phyloP scores from a whole-genome alignment of 1,140 invertebrate species.

The Lethocerus indicus region DNA sequence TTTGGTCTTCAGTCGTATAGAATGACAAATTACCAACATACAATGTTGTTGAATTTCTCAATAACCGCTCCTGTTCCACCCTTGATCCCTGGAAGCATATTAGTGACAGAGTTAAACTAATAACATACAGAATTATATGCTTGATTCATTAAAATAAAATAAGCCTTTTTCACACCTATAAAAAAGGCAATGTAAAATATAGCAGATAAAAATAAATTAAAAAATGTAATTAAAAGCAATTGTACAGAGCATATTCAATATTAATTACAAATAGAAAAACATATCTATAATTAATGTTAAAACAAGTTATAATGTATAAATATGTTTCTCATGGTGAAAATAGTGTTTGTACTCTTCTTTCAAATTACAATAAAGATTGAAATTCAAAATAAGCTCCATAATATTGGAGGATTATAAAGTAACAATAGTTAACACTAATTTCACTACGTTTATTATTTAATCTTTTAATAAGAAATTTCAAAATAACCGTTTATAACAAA shows the following conservation, averaged over 20 bases:
- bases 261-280: not conserved
- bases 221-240: not conserved
- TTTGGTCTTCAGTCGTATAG: slow-evolving; percentile 98
- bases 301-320: too few species aligned
- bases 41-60: slow-evolving; percentile 62
- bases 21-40: slow-evolving; percentile 98
- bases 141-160: not conserved
- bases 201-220: slow-evolving; percentile 4
- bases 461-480: too few species aligned
- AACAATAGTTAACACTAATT: too few species aligned
- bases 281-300: too few species aligned
- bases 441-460: too few species aligned
- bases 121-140: not conserved
- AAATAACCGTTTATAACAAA: too few species aligned
- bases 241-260: not conserved
- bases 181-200: not conserved
- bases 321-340: too few species aligned
- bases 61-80: slow-evolving; percentile 72
- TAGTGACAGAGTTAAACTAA: not conserved
- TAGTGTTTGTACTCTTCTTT: too few species aligned
- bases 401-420: too few species aligned
- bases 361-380: too few species aligned
- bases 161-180: not conserved
- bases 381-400: too few species aligned
- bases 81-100: slow-evolving; percentile 59